These are phyloP conservation scores for Pyrocephalus nanus DNA, from an alignment of 2,797 vertebrate species.

Conservation along the genomic window DNA sequence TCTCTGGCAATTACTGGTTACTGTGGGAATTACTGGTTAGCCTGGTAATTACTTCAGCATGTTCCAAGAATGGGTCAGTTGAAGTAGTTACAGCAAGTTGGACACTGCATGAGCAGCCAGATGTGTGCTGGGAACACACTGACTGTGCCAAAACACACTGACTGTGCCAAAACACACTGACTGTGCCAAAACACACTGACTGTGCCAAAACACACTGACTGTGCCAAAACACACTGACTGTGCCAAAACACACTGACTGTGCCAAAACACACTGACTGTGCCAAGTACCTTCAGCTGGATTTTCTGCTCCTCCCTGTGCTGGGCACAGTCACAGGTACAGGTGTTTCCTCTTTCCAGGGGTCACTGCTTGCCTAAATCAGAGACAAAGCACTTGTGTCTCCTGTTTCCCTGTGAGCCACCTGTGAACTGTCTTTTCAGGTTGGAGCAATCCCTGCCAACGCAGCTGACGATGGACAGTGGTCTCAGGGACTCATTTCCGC, in stretches of 20 bases:
- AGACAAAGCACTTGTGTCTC: neutral
- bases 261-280: neutral
- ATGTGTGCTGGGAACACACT: neutral
- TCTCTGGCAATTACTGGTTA: neutral
- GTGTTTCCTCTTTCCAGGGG: neutral
- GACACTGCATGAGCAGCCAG: neutral
- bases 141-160: too few relatives aligned
- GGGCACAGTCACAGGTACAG: neutral
- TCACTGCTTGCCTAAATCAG: neutral
- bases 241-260: neutral
- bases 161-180: neutral
- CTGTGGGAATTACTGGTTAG: neutral
- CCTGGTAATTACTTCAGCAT: neutral
- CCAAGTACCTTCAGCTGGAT: neutral
- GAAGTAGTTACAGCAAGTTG: neutral
- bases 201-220: neutral
- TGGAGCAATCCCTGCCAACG: slow-evolving; percentile 94
- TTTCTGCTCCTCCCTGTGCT: neutral
- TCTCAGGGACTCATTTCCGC: slow-evolving; percentile 98
- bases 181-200: too few relatives aligned
- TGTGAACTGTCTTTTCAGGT: slow-evolving; percentile 79
- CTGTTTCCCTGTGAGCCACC: neutral
- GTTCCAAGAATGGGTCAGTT: neutral
- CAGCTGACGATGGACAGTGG: slow-evolving; percentile 97
- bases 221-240: too few relatives aligned